phyloP scores from a whole-genome alignment of 1,140 invertebrate genomes.

The Solen grandis region DNA sequence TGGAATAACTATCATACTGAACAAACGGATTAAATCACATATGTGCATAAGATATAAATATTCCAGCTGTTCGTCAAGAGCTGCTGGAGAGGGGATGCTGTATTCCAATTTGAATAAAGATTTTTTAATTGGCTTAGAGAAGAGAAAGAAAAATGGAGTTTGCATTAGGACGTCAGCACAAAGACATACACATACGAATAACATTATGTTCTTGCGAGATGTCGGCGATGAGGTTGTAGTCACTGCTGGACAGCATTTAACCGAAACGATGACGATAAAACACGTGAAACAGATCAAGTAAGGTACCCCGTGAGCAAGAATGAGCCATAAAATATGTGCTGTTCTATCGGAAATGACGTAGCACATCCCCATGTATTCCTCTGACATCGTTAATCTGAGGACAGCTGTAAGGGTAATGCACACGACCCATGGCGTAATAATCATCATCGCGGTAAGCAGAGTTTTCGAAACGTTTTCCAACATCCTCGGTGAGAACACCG shows the following conservation, averaged over 20 bases:
- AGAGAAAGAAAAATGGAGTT: constrained; percentile 29
- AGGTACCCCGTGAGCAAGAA: constrained; percentile 8
- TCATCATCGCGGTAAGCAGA: constrained; percentile 30
- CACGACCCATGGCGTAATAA: constrained; percentile 41
- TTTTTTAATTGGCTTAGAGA: constrained; percentile 22
- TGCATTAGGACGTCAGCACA: constrained; percentile 12
- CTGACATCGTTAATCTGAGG: constrained; percentile 46
- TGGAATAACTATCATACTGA: constrained; percentile 40
- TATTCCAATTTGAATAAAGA: not conserved
- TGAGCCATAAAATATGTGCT: constrained; percentile 35
- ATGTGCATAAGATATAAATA: not conserved
- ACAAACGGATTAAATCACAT: not conserved
- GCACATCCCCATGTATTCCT: constrained; percentile 40
- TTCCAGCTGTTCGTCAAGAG: not conserved
- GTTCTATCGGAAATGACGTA: constrained; percentile 43
- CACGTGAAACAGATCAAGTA: constrained; percentile 7
- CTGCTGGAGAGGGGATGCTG: not conserved
- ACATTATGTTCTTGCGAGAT: not conserved
- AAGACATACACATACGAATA: constrained; percentile 41
- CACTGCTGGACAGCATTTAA: not conserved
- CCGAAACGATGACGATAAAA: constrained; percentile 27
- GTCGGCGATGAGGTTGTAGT: not conserved
- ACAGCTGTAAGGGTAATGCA: constrained; percentile 28
- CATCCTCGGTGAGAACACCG: constrained; percentile 23
- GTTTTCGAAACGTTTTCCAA: constrained; percentile 40